Evolutionary conservation across 2,113 vertebrate genomes (phyloP).

Genomic region (Daubentonia madagascariensis): DNA sequence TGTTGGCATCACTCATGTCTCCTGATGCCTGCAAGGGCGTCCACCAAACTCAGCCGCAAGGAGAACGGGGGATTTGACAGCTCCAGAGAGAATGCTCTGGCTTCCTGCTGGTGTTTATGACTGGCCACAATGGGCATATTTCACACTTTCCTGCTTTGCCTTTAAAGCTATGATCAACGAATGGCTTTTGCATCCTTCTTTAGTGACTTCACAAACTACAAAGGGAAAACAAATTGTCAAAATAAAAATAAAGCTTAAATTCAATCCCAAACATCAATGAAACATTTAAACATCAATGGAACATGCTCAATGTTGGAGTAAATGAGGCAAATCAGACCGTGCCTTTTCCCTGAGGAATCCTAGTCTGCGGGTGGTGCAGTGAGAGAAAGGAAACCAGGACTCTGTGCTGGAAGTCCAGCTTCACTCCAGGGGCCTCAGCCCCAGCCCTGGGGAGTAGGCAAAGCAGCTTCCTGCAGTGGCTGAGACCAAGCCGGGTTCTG

Average conservation of each 20-base stretch:
- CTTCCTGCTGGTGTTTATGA: neutral
- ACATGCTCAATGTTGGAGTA: neutral
- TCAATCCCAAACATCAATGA: neutral
- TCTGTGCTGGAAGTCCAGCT: neutral
- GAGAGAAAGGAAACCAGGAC: neutral
- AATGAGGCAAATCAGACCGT: neutral
- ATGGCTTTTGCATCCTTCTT: neutral
- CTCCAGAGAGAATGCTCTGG: neutral
- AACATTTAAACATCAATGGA: neutral
- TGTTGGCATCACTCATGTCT: neutral
- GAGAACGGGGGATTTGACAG: neutral
- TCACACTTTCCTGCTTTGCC: neutral
- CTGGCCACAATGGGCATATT: neutral
- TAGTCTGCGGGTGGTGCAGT: accelerated
- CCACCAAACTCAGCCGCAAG: no score
- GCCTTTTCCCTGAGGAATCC: neutral
- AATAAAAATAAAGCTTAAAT: neutral
- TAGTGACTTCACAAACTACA: neutral
- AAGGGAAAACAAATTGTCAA: neutral
- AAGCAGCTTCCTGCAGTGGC: neutral
- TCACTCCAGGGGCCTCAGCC: accelerated
- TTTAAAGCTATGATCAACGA: neutral
- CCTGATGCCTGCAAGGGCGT: neutral
- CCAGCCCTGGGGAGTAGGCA: neutral
- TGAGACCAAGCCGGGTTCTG: neutral